Evolutionary conservation across 2,888 invertebrate genomes (phyloP).

Genomic region (Aspidiotus rigidus): DNA sequence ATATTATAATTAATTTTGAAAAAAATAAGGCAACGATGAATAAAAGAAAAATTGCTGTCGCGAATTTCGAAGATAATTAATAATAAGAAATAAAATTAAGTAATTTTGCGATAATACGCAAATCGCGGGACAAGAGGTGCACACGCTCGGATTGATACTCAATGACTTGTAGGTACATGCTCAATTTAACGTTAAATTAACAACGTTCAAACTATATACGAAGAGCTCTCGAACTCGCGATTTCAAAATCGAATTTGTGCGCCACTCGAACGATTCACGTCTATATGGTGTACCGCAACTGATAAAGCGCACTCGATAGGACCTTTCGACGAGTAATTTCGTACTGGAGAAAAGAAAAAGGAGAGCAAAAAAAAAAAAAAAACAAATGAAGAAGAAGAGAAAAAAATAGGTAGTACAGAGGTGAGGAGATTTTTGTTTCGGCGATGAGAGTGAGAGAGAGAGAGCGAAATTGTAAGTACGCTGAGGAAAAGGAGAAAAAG

Average conservation of each 20-base stretch:
- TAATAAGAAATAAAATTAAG: constrained; percentile 6
- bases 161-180: constrained; percentile 29
- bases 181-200: constrained; percentile 31
- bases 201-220: constrained; percentile 20
- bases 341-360: constrained; percentile 18
- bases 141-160: constrained; percentile 32
- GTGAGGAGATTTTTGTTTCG: constrained; percentile 23
- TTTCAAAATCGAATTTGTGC: constrained; percentile 31
- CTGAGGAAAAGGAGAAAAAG: constrained; percentile 13
- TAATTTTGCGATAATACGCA: constrained; percentile 22
- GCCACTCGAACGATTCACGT: constrained; percentile 31
- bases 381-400: not conserved
- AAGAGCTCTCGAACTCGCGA: constrained; percentile 27
- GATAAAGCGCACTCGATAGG: constrained; percentile 30
- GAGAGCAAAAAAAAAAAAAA: not conserved
- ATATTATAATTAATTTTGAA: not conserved
- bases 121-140: constrained; percentile 23
- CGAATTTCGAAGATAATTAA: constrained; percentile 21
- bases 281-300: constrained; percentile 28
- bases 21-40: not conserved
- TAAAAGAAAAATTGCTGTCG: constrained; percentile 3
- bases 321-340: constrained; percentile 33
- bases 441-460: constrained; percentile 3
- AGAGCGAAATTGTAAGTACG: not conserved
- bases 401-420: constrained; percentile 5